Evolutionary conservation across 2,113 vertebrate genomes (phyloP), one percentile per base, ranked within the genome.

Genomic region (Petromus typicus): DNA sequence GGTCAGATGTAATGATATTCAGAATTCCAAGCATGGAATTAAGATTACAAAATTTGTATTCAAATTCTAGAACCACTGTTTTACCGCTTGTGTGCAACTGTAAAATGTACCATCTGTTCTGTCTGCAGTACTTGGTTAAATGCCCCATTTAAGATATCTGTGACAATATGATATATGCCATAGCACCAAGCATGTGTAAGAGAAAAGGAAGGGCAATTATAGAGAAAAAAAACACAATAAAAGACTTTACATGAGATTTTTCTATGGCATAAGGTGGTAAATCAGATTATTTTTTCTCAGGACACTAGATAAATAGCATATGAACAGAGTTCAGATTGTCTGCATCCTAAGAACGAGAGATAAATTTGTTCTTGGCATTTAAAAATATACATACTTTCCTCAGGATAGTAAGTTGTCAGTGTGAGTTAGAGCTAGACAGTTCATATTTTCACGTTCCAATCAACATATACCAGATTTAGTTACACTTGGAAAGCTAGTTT

Each of bases 91-190:
- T 83, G 23, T 91, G 73, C 56, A 93, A 79, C 79, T 91, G 40
- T 88, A 92, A 95, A 96, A 66, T 54, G 5, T n/a, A 3, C 89
- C 94, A 96, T 97, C 94, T 95, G 88, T n/a, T 95, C 90, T 63
- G 54, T 82, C 84, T 95, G 45, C 12, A 76, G 84, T 45, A 20
- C 14, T 37, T 40, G 34, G 75, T 90, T 83, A 92, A 95, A 87
- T 67, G 25, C 2, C 64, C 83, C n/a, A 59, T 13, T 27, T 67
- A 93, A 71, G 32, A 34, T 63, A 78, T 76, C 13, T 79, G 64
- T 61, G 66, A 95, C 78, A 87, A 51, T 61, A 30, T 34, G 85
- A 67, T 32, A 4, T 45, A 69, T 86, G 27, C 11, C 71, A 48
- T 80, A 25, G n/a, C 45, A 23, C 10, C 32, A 67, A 43, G 22